Evolutionary conservation across 2,797 vertebrate genomes (phyloP), one percentile per base, ranked within the genome.

Genomic region (Pseudopleuronectes americanus): DNA sequence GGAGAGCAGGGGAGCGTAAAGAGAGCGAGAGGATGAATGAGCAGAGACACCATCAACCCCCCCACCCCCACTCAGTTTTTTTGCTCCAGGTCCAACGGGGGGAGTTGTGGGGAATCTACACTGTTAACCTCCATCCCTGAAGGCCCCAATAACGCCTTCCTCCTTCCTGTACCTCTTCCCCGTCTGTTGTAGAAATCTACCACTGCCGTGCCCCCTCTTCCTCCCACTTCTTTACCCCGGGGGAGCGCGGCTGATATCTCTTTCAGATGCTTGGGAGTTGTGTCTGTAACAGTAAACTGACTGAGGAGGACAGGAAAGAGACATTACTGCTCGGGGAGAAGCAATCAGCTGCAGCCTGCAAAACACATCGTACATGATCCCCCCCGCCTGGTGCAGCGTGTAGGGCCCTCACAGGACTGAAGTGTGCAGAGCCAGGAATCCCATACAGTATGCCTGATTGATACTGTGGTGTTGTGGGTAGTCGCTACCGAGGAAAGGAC

Each of bases 231-330:
- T 68, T 60, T 65, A 33, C 89, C 81, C 81, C 0, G 62, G 88
- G 88, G 88, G 87, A 87, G 64, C 53, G 2, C 23, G 54, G 83
- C 79, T 86, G 82, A 91, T 90, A 87, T 91, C 88, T 92, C 87
- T 84, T 81, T 93, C 91, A 92, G 91, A 90, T 91, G 90, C 71
- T 59, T 64, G 79, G 81, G 85, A 86, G 74, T 81, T 84, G 64
- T 80, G 80, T 81, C 75, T 86, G 85, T 86, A 91, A 90, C 84
- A 68, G 84, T 89, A 91, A 90, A 89, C 90, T 85, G 84, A 87
- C 69, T 23, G 28, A 51, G 74, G 77, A 73, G 83, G 67, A 78
- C 64, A 87, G 62, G 80, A 85, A 82, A 80, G 68, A 84, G 77
- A 84, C 84, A 76, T 88, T 69, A 56, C 58, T 56, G 69, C 62